These are phyloP conservation scores for Macrotis lagotis DNA, from an alignment of 2,113 vertebrate genomes.

Conservation along the genomic window DNA sequence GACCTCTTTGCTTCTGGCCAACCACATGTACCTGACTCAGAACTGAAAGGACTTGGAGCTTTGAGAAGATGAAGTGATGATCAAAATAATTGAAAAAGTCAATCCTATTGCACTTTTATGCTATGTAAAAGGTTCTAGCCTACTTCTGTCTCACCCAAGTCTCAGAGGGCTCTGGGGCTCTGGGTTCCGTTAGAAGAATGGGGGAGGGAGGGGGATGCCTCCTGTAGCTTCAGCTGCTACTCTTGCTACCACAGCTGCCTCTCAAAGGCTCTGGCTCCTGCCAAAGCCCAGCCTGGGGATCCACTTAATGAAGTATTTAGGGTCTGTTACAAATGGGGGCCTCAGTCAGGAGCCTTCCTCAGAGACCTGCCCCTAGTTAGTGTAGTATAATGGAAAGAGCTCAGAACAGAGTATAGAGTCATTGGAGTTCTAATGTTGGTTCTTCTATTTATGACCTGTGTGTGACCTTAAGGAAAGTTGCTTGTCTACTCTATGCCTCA, in stretches of 20 bases:
- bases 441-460: too few species aligned
- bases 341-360: background rate
- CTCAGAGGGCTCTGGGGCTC: background rate
- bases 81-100: slow-evolving; percentile 26
- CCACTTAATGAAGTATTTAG: background rate
- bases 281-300: background rate
- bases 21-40: background rate
- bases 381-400: background rate
- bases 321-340: background rate
- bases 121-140: slow-evolving; percentile 64
- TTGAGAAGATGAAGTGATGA: background rate
- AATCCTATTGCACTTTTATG: slow-evolving; percentile 59
- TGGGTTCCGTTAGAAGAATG: background rate
- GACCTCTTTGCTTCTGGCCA: background rate
- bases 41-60: background rate
- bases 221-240: background rate
- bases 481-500: background rate
- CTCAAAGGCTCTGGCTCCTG: background rate
- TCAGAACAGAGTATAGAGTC: background rate
- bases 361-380: background rate
- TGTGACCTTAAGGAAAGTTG: background rate
- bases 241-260: background rate
- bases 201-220: background rate
- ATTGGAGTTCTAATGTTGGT: background rate
- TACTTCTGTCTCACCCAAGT: slow-evolving; percentile 10